Evolutionary conservation across 2,888 invertebrate species (phyloP).

Genomic region (Scrobipalpa atriplicella): DNA sequence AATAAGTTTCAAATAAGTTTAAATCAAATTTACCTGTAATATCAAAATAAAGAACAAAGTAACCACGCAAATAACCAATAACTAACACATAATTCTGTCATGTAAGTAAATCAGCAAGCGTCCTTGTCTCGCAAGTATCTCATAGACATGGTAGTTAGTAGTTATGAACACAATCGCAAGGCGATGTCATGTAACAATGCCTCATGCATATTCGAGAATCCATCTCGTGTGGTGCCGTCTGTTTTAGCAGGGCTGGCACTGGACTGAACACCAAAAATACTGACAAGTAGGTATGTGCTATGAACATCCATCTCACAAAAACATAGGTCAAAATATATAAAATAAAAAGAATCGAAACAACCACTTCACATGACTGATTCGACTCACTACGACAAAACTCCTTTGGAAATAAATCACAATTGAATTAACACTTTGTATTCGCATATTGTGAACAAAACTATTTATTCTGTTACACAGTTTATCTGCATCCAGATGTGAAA

Average conservation of each 20-base stretch:
- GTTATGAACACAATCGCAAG: neutral
- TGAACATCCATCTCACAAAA: no score
- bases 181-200: slow-evolving; percentile 25
- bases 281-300: no score
- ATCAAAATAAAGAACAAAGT: neutral
- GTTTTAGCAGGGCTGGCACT: neutral
- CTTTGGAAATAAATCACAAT: no score
- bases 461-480: no score
- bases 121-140: slow-evolving; percentile 6
- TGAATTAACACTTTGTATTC: no score
- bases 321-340: no score
- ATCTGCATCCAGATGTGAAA: neutral
- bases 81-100: neutral
- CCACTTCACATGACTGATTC: no score
- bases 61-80: neutral
- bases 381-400: no score
- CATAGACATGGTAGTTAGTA: neutral
- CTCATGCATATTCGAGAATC: slow-evolving; percentile 22
- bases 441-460: no score
- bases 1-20: no score
- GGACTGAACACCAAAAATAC: neutral
- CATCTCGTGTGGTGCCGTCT: slow-evolving; percentile 1
- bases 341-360: no score
- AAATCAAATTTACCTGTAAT: neutral
- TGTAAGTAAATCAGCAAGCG: slow-evolving; percentile 3